Base-by-base conservation (phyloP, 2,888 invertebrate genomes). In the Phytoseiulus persimilis region DNA sequence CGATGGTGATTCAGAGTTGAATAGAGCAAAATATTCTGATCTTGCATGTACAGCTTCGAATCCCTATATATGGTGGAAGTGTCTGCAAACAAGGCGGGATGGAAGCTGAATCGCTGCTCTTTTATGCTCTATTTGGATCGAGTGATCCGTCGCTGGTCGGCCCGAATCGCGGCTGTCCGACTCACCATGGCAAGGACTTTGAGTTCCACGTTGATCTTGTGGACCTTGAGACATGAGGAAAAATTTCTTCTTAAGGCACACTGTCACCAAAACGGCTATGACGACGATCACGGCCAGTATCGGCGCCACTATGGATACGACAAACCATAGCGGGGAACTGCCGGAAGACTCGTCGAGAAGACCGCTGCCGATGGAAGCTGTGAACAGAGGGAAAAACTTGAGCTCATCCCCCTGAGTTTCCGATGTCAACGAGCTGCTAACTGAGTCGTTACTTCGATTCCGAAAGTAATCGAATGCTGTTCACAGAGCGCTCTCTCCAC, bases 251-350 rank as follows among this genome's bases (percentile, higher is more conserved):
- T 87, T 87, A 87, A 87, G 87, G 87, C 87, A 87, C 39, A 87
- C 87, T 33, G 87, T 87, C 11, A 87, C 87, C 33, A 87, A 23
- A 33, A 87, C 89, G 83, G 90, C 90, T 23, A 90, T 28, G 18
- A 90, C 90, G 39, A 90, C 39, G 33, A 90, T 11, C 83, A 90
- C 89, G 83, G 90, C 45, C 32, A 90, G 89, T n/a, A 90, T n/a
- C 1, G 90, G 90, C 3, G 90, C 83, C 3, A 90, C 83, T 83
- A 90, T 90, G 32, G 90, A 90, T 45, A 90, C 90, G 31, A 90
- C 89, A n/a, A 90, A 28, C 87, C 87, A 87, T 32, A 87, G 45
- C 5, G 87, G 31, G n/a, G 87, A 87, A 87, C 87, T 87, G 6
- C 39, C 32, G 9, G 33, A 23, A 33, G 87, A 87, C 45, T 33